Base-by-base conservation (phyloP, 2,797 vertebrate species). In the Toxotes lorentzi region DNA sequence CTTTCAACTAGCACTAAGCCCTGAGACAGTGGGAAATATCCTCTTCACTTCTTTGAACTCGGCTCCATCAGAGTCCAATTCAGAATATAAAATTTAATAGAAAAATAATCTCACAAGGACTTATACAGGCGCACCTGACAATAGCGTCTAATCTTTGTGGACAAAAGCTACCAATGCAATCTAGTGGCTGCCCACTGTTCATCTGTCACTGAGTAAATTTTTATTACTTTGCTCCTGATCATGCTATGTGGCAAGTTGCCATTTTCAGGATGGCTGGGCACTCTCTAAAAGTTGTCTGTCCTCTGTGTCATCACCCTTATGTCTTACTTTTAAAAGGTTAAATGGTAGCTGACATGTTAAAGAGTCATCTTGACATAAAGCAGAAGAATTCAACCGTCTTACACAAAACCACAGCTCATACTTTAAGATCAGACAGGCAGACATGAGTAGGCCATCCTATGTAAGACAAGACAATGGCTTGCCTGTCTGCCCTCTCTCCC, bases 11-110 rank as follows among this genome's bases (percentile, higher is more conserved):
- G 34, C 67, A 45, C 80, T 92, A 89, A 93, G 87, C 82, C 77
- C 67, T 53, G 24, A 87, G 87, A 88, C 92, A 89, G 92, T 88
- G 87, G 90, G 92, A 92, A 76, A 91, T 90, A 92, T 93, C 89
- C 87, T 87, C 82, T 85, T 83, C 84, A 75, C 66, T 45, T 63
- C 91, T 94, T 93, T 93, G 89, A 94, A 89, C 86, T 84, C 50
- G 0, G 45, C 61, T 60, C 82, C 87, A 88, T 92, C 85, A 80
- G 86, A 88, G 50, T 70, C 81, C 79, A 80, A 79, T 86, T 89
- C 80, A 81, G 71, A 85, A 83, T 82, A 73, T 68, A 76, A 84
- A 90, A 69, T 81, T 41, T 71, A 87, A 84, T 81, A 71, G 78
- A 87, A 90, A 91, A 87, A 88, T 86, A 77, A 91, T 90, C 90